Evolutionary conservation across 2,797 vertebrate genomes (phyloP).

Genomic region (Parambassis ranga): DNA sequence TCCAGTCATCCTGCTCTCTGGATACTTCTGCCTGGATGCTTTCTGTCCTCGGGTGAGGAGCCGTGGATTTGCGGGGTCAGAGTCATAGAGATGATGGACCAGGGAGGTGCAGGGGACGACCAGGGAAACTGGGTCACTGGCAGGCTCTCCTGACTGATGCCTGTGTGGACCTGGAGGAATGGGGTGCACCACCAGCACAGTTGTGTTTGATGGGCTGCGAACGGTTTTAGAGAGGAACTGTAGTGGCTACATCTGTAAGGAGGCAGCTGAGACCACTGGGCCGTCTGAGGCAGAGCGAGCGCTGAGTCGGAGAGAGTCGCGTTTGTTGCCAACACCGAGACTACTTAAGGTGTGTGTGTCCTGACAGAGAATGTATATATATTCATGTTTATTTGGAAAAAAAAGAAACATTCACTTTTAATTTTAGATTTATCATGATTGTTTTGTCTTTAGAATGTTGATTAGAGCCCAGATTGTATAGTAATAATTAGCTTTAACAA

Average conservation of each 20-base stretch:
- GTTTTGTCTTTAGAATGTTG: neutral
- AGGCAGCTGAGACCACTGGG: conserved; percentile 85
- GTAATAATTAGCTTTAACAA: no score
- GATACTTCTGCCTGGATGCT: conserved; percentile 20
- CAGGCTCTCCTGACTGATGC: conserved; percentile 68
- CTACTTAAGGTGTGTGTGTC: conserved; percentile 77
- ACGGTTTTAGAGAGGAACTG: conserved; percentile 94
- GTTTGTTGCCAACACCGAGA: conserved; percentile 79
- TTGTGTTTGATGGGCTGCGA: conserved; percentile 91
- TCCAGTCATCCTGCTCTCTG: conserved; percentile 18
- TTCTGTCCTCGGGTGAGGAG: conserved; percentile 23
- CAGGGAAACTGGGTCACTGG: conserved; percentile 62
- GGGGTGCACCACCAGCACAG: conserved; percentile 95
- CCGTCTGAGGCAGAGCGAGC: conserved; percentile 81
- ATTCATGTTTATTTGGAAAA: neutral
- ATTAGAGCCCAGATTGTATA: neutral
- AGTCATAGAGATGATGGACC: conserved; percentile 60
- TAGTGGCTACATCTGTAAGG: conserved; percentile 90
- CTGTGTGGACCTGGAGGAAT: conserved; percentile 83
- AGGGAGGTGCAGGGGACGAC: conserved; percentile 29
- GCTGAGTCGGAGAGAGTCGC: conserved; percentile 88
- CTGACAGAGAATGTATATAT: neutral
- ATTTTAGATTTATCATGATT: neutral
- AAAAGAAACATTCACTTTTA: no score
- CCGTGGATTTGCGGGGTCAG: conserved; percentile 42